A percentile compares a stretch with the other conserved stretches of the same genome.
Conservation (phyloP, 2,888 invertebrate genomes). For the Ernsta delagoae region DNA sequence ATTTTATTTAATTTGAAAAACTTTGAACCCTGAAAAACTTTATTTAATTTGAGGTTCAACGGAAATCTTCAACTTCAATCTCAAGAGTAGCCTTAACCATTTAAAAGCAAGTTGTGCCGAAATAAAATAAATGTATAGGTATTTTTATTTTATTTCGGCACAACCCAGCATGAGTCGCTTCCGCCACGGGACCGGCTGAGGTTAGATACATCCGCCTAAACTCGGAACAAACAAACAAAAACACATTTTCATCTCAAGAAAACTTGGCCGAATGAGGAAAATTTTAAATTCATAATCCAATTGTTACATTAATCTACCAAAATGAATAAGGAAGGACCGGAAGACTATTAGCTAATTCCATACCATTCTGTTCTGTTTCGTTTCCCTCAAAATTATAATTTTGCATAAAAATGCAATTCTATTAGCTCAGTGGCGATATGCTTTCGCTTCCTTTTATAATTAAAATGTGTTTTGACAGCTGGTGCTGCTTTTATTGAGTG, state of each 20-base stretch:
- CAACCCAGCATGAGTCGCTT: too few species aligned
- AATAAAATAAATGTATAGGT: too few species aligned
- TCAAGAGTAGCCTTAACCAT: too few species aligned
- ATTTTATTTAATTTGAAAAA: too few species aligned
- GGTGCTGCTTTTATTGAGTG: background rate
- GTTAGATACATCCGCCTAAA: background rate
- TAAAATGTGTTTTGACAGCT: background rate
- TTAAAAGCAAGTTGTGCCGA: too few species aligned
- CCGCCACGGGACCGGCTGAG: too few species aligned
- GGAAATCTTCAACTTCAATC: too few species aligned
- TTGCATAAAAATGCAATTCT: constrained; percentile 34
- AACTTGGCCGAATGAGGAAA: background rate
- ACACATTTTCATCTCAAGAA: background rate
- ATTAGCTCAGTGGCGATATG: constrained; percentile 14
- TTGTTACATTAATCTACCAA: constrained; percentile 38
- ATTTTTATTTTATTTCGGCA: too few species aligned
- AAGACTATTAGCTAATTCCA: constrained; percentile 26
- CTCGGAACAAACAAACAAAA: background rate
- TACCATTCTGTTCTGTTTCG: constrained; percentile 23
- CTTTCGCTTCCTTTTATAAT: background rate
- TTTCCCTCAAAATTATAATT: constrained; percentile 32
- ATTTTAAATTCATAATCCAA: constrained; percentile 43
- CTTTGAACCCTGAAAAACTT: too few species aligned
- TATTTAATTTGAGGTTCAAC: too few species aligned
- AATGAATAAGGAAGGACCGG: constrained; percentile 15